Evolutionary conservation across 2,113 vertebrate species (phyloP).

Genomic region (Mola mola): DNA sequence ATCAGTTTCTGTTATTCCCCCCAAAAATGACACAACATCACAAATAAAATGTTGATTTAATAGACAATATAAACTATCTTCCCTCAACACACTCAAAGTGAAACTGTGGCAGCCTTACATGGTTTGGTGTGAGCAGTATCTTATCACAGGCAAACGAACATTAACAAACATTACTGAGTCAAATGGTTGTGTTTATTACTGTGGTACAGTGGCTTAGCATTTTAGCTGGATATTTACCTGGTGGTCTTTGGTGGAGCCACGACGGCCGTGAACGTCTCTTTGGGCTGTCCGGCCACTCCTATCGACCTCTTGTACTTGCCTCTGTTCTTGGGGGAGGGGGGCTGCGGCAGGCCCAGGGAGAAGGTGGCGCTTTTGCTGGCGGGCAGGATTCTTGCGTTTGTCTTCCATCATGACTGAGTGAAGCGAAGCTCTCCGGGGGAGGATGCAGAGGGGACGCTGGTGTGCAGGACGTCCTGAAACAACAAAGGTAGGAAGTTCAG

Average conservation of each 20-base stretch:
- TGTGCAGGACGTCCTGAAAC: constrained; percentile 45
- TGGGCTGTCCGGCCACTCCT: constrained; percentile 74
- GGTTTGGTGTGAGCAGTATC: too few relatives aligned
- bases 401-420: constrained; percentile 85
- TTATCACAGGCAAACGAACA: too few relatives aligned
- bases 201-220: too few relatives aligned
- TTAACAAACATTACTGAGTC: too few relatives aligned
- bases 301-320: constrained; percentile 89
- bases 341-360: constrained; percentile 88
- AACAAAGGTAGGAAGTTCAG: constrained; percentile 55
- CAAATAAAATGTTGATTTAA: too few relatives aligned
- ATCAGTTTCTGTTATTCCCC: too few relatives aligned
- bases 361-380: constrained; percentile 92
- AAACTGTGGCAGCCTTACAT: too few relatives aligned
- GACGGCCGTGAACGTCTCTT: constrained; percentile 73
- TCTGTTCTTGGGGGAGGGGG: constrained; percentile 91
- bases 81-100: too few relatives aligned
- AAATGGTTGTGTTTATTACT: too few relatives aligned
- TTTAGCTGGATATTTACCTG: too few relatives aligned
- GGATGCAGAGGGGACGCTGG: not conserved
- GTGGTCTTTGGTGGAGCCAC: constrained; percentile 78
- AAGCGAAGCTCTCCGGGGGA: not conserved
- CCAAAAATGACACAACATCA: too few relatives aligned
- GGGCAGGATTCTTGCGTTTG: constrained; percentile 91
- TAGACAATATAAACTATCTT: too few relatives aligned